Conservation (phyloP, 2,113 vertebrate species). For the Sinocyclocheilus maitianheensis region DNA sequence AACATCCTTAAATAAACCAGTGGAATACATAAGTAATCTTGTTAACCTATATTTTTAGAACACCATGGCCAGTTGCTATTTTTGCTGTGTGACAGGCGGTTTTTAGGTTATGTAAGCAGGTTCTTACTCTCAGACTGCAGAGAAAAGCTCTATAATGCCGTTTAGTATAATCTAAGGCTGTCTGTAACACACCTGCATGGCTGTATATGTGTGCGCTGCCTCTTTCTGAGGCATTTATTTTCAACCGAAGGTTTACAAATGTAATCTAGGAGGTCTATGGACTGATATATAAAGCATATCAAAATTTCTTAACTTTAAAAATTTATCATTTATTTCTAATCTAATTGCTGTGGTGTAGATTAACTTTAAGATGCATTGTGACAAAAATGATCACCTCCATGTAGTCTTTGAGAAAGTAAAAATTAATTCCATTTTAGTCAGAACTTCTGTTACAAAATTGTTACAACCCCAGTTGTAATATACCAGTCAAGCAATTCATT, state of each 20-base stretch:
- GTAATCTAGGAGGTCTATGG: background rate
- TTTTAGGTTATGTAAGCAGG: slow-evolving; percentile 66
- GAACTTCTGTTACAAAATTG: background rate
- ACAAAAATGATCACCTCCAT: background rate
- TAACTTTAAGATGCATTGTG: background rate
- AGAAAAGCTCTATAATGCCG: slow-evolving; percentile 67
- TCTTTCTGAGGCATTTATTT: background rate
- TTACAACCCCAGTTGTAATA: background rate
- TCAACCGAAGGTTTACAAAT: background rate
- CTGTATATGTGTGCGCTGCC: background rate
- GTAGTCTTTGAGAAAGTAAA: background rate
- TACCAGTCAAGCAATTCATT: background rate
- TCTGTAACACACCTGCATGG: slow-evolving; percentile 60
- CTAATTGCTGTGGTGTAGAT: background rate
- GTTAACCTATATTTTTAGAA: slow-evolving; percentile 40
- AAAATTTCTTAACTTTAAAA: background rate
- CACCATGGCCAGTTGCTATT: slow-evolving; percentile 47
- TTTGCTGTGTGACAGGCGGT: slow-evolving; percentile 32
- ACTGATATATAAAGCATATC: background rate
- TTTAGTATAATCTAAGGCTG: slow-evolving; percentile 75
- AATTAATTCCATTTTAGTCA: background rate
- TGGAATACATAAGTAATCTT: slow-evolving; percentile 13
- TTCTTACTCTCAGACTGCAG: slow-evolving; percentile 59
- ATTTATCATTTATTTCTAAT: background rate
- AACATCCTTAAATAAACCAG: slow-evolving; percentile 1